A percentile compares a stretch with the other conserved stretches of the same genome.
phyloP scores from a whole-genome alignment of 1,140 invertebrate genomes.

The Gryon sp. region DNA sequence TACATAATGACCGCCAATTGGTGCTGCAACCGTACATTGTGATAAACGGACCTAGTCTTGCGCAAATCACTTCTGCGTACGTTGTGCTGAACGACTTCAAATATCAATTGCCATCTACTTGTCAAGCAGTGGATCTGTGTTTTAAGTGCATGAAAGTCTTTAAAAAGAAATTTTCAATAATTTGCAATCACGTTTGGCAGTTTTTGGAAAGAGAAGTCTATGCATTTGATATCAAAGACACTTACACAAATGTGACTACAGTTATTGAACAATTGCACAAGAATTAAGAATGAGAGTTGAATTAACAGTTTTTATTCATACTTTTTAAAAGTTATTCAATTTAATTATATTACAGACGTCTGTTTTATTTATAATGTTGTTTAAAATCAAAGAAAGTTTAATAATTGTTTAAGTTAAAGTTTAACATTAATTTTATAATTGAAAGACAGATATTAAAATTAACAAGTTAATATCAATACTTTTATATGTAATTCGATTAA shows the following conservation, averaged over 20 bases:
- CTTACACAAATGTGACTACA: background rate
- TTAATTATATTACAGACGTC: too few species aligned
- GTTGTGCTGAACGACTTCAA: slow-evolving; percentile 17
- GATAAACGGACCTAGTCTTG: slow-evolving; percentile 8
- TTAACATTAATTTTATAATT: too few species aligned
- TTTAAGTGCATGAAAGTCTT: slow-evolving; percentile 31
- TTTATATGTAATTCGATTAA: too few species aligned
- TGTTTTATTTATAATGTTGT: too few species aligned
- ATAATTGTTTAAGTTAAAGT: too few species aligned
- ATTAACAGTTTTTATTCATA: too few species aligned
- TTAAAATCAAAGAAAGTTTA: too few species aligned
- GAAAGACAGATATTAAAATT: too few species aligned
- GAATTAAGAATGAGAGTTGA: too few species aligned
- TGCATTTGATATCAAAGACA: slow-evolving; percentile 5
- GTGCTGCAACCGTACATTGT: slow-evolving; percentile 14
- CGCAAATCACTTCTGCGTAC: slow-evolving; percentile 2
- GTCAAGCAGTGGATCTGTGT: slow-evolving; percentile 28
- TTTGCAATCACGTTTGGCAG: slow-evolving; percentile 27
- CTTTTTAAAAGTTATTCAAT: too few species aligned
- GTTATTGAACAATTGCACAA: slow-evolving; percentile 10
- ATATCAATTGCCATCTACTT: slow-evolving; percentile 18
- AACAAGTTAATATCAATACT: too few species aligned
- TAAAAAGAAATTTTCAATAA: background rate
- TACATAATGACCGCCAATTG: background rate
- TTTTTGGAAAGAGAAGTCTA: slow-evolving; percentile 20